Percentiles rank a stretch among this genome's conserved stretches.
Conservation (phyloP, 2,888 invertebrate genomes). For the Sinopyrophorus schimmeli region DNA sequence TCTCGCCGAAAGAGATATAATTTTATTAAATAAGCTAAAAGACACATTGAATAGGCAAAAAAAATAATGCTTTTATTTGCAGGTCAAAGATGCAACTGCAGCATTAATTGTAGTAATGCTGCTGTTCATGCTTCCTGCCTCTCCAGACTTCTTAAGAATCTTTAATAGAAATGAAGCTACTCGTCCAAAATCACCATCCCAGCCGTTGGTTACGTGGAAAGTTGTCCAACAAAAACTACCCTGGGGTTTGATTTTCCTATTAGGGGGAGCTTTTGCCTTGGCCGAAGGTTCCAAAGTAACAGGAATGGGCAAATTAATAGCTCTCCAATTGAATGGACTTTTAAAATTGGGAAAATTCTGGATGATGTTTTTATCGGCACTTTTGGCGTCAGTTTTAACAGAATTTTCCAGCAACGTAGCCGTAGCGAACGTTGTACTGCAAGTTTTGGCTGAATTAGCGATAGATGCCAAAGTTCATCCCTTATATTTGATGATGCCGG, state of each 20-base stretch:
- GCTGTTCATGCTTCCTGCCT: constrained; percentile 82
- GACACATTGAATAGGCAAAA: neutral
- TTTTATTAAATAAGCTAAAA: neutral
- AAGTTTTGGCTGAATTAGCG: constrained; percentile 80
- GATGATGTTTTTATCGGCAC: constrained; percentile 74
- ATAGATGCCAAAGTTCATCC: constrained; percentile 70
- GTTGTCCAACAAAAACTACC: constrained; percentile 83
- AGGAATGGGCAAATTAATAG: constrained; percentile 76
- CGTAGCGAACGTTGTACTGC: constrained; percentile 84
- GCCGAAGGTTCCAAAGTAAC: constrained; percentile 84
- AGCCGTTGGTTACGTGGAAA: constrained; percentile 81
- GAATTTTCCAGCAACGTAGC: constrained; percentile 92
- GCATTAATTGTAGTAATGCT: constrained; percentile 82
- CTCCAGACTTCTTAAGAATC: constrained; percentile 73
- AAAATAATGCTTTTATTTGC: constrained; percentile 39
- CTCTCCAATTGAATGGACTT: constrained; percentile 69
- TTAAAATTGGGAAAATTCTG: constrained; percentile 64
- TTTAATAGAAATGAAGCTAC: constrained; percentile 63
- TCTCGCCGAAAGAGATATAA: too few relatives aligned
- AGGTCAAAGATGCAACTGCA: constrained; percentile 82
- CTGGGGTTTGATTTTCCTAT: constrained; percentile 85
- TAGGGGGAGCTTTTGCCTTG: constrained; percentile 90
- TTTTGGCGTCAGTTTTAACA: constrained; percentile 80
- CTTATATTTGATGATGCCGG: constrained; percentile 86
- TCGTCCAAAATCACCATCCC: constrained; percentile 65